Evolutionary conservation across 2,888 invertebrate genomes (phyloP).

Genomic region (Acanthopleura granulata): DNA sequence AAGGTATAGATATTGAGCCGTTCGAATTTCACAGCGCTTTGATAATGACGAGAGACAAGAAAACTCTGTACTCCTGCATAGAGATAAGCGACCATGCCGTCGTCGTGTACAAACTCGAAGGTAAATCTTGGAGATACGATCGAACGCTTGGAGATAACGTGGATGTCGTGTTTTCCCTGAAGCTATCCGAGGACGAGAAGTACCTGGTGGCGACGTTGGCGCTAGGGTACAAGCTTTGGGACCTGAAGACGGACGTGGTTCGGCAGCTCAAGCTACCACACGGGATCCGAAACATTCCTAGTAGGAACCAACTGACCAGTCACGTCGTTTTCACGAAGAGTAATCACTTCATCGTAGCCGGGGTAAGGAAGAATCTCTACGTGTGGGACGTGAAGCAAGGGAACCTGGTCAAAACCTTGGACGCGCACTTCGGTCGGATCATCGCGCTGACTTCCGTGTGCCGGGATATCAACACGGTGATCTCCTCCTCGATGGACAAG

Average conservation of each 20-base stretch:
- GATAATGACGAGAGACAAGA: constrained; percentile 53
- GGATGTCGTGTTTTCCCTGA: constrained; percentile 72
- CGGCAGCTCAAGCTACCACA: constrained; percentile 61
- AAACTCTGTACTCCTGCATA: constrained; percentile 64
- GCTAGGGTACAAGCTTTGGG: constrained; percentile 69
- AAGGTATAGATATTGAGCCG: constrained; percentile 54
- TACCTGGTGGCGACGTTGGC: constrained; percentile 79
- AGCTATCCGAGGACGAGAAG: constrained; percentile 84
- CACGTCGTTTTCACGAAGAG: constrained; percentile 92
- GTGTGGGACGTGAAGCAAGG: constrained; percentile 90
- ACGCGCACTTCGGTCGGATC: constrained; percentile 97
- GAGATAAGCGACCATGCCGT: constrained; percentile 67
- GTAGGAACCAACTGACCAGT: constrained; percentile 90
- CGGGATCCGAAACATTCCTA: constrained; percentile 92
- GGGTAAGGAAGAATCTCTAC: constrained; percentile 93
- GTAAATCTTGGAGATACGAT: constrained; percentile 59
- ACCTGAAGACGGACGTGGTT: constrained; percentile 60
- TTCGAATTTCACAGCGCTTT: constrained; percentile 69
- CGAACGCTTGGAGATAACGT: constrained; percentile 61
- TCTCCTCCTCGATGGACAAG: constrained; percentile 96
- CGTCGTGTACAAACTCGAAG: constrained; percentile 58
- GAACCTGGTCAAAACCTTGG: constrained; percentile 89
- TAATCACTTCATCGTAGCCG: constrained; percentile 93
- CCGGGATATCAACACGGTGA: constrained; percentile 78
- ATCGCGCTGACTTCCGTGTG: constrained; percentile 90